Percentiles rank a stretch among this genome's conserved stretches.
These are phyloP conservation scores for Pelvicachromis taeniatus DNA, from an alignment of 2,113 vertebrate species.

Conservation along the genomic window DNA sequence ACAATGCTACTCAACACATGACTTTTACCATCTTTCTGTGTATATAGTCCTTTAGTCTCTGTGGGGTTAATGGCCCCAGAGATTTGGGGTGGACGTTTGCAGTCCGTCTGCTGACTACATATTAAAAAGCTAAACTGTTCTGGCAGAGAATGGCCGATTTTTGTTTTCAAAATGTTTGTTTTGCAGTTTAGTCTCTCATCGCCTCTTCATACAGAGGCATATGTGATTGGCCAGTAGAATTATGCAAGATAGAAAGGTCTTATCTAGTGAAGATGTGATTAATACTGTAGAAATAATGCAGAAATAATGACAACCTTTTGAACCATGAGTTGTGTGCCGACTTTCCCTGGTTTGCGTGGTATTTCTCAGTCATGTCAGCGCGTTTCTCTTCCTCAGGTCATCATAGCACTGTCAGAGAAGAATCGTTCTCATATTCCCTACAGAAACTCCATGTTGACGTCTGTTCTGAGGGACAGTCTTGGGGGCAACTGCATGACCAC, in stretches of 20 bases:
- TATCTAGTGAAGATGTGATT: background rate
- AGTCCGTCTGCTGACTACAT: too few species aligned
- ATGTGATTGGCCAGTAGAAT: background rate
- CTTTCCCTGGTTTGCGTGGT: background rate
- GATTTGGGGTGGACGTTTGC: background rate
- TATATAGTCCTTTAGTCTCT: background rate
- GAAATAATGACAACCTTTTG: background rate
- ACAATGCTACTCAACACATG: background rate
- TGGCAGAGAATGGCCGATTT: background rate
- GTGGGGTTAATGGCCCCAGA: background rate
- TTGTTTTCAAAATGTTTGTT: background rate
- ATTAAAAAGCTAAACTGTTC: background rate
- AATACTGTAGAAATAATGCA: background rate
- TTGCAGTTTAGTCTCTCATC: background rate
- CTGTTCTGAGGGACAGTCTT: slow-evolving; percentile 92
- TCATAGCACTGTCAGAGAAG: slow-evolving; percentile 92
- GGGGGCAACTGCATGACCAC: slow-evolving; percentile 97
- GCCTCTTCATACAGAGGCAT: fast-evolving
- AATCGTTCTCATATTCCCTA: slow-evolving; percentile 92
- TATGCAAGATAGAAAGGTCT: fast-evolving
- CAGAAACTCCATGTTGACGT: slow-evolving; percentile 97
- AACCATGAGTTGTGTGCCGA: background rate
- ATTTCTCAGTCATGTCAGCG: background rate
- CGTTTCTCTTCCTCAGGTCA: slow-evolving; percentile 77
- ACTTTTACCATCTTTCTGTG: background rate